Base-by-base conservation (phyloP, 2,888 invertebrate species). In the Leptinotarsa peninsularis region DNA sequence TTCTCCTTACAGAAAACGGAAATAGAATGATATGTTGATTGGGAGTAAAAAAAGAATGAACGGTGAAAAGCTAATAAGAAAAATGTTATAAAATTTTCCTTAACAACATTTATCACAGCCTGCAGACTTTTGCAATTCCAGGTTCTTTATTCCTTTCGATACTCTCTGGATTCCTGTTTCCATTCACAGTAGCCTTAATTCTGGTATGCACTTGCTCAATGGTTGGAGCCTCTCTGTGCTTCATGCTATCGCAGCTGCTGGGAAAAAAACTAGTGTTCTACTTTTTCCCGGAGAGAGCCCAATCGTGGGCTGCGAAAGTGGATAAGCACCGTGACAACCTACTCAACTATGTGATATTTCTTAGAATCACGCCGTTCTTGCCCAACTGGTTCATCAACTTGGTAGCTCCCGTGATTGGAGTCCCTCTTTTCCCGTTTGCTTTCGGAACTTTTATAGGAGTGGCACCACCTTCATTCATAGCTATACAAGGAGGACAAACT, bases 351-450 rank as follows among this genome's bases (percentile, higher is more conserved):
- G 96, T 99, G 83, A 92, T 99, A 85, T 99, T 99, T 88, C 91
- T 99, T 81, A 92, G 99, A 71, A 95, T 99, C 86, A 99, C 99
- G 43, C 99, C 99, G 72, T 94, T 99, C 86, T 90, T 99, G 83
- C 99, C 99, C 10, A 99, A 99, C 89, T 99, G 99, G 99, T 98
- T 99, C 88, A 98, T 98, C 81, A 98, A 98, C 89, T 91, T 99
- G 86, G 94, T 96, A 0, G 96, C 98, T 78, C 99, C 99, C 58
- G 96, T 99, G 54, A 95, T 99, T 84, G 97, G 98, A 82, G 98
- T 99, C 54, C 98, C 98, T 1, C 88, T 99, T 77, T 86, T 92
- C 79, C 96, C 97, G 76, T 99, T 99, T 89, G 96, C 96, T 79
- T 86, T 97, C 75, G 99, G 99, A 79, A 99, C 99, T 76, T 98